Evolutionary conservation across 2,113 vertebrate species (phyloP).

Genomic region (Psephotus haematonotus): DNA sequence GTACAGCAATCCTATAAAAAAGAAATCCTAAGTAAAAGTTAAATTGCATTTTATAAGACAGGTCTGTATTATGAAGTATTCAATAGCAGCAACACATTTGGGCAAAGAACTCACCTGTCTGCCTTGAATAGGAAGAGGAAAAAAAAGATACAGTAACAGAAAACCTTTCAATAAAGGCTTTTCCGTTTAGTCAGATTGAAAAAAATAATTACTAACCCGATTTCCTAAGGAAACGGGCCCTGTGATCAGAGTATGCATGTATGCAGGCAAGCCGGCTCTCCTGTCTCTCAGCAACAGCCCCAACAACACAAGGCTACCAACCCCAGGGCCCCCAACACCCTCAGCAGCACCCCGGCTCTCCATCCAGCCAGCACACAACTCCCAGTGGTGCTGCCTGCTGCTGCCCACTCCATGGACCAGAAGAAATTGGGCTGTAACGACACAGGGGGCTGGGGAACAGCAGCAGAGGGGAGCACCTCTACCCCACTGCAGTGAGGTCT

Average conservation of each 20-base stretch:
- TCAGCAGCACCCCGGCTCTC: background rate
- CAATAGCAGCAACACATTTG: background rate
- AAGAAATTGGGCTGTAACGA: background rate
- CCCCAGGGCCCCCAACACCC: background rate
- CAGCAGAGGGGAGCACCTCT: background rate
- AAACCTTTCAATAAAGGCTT: background rate
- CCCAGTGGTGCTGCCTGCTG: background rate
- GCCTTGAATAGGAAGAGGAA: background rate
- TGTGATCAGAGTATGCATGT: rapidly evolving
- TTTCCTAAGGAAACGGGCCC: background rate
- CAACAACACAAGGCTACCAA: background rate
- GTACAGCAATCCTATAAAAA: background rate
- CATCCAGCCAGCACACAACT: rapidly evolving
- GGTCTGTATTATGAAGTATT: background rate
- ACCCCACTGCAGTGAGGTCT: background rate
- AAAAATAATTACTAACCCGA: background rate
- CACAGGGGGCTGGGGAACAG: background rate
- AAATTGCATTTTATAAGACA: background rate
- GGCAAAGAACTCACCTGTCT: background rate
- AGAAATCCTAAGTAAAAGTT: background rate
- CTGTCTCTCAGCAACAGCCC: background rate
- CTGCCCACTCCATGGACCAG: background rate
- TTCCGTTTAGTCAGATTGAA: background rate
- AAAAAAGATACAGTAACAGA: background rate
- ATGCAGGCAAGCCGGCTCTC: background rate